Evolutionary conservation across 2,888 invertebrate genomes (phyloP).

Genomic region (Pseudoips prasinana): DNA sequence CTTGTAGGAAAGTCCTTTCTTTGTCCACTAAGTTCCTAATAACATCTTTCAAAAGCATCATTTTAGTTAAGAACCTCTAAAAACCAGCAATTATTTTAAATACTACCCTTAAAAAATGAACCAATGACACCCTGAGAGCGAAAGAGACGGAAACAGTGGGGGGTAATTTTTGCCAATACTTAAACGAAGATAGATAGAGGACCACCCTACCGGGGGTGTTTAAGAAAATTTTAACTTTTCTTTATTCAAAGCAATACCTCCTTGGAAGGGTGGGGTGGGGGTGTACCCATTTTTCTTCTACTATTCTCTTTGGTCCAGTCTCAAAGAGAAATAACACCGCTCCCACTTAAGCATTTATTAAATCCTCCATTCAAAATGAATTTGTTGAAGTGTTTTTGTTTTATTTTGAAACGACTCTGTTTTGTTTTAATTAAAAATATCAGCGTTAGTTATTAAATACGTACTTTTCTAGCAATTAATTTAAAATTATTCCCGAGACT

Average conservation of each 20-base stretch:
- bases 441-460: no score
- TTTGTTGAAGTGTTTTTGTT: conserved; percentile 62
- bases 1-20: no score
- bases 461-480: no score
- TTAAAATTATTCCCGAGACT: no score
- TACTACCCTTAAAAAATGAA: conserved; percentile 52
- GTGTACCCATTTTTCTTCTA: conserved; percentile 66
- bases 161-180: conserved; percentile 80
- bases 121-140: conserved; percentile 64
- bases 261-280: conserved; percentile 39
- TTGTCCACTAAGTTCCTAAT: neutral
- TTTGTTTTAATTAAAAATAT: conserved; percentile 30
- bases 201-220: conserved; percentile 58
- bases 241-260: conserved; percentile 68
- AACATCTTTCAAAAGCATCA: neutral
- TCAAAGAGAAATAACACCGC: conserved; percentile 72
- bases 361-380: conserved; percentile 71
- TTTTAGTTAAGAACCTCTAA: conserved; percentile 10
- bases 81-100: conserved; percentile 34
- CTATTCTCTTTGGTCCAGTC: conserved; percentile 73
- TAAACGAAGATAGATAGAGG: conserved; percentile 77
- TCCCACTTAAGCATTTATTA: conserved; percentile 76
- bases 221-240: conserved; percentile 82
- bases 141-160: conserved; percentile 50
- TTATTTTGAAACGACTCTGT: conserved; percentile 28